These are phyloP conservation scores for Halcyon senegalensis DNA, from an alignment of 2,113 vertebrate genomes.

Conservation along the genomic window DNA sequence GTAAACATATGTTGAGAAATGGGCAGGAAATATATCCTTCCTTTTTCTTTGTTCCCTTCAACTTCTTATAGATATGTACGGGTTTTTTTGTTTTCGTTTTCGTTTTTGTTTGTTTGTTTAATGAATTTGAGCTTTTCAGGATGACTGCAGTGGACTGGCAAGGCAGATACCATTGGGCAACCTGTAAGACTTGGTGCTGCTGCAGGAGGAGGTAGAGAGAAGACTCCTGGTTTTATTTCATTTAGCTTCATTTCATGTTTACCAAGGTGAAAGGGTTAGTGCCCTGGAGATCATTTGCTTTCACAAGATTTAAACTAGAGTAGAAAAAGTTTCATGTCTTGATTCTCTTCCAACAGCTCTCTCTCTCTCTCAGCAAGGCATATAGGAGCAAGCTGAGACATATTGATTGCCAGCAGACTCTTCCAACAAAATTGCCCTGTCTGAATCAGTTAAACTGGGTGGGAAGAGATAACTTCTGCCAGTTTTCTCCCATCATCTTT, in stretches of 20 bases:
- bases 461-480: slow-evolving; percentile 69
- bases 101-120: not conserved
- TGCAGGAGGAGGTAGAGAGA: not conserved
- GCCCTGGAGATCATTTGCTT: slow-evolving; percentile 77
- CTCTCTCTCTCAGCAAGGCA: slow-evolving; percentile 71
- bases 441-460: slow-evolving; percentile 75
- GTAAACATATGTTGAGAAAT: not conserved
- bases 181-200: slow-evolving; percentile 12
- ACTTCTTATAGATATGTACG: too few relatives aligned
- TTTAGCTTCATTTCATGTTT: slow-evolving; percentile 71
- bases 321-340: slow-evolving; percentile 76
- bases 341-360: slow-evolving; percentile 68
- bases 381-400: slow-evolving; percentile 75
- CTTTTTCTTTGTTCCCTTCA: not conserved
- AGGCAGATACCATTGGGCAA: not conserved
- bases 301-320: slow-evolving; percentile 75
- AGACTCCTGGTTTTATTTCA: slow-evolving; percentile 41
- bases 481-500: slow-evolving; percentile 60
- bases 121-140: not conserved
- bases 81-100: too few relatives aligned
- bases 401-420: slow-evolving; percentile 75
- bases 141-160: not conserved
- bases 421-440: slow-evolving; percentile 75
- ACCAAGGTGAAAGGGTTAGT: slow-evolving; percentile 74
- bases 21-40: not conserved